Base-by-base conservation (phyloP, 2,888 invertebrate genomes). In the Troilus luridus region DNA sequence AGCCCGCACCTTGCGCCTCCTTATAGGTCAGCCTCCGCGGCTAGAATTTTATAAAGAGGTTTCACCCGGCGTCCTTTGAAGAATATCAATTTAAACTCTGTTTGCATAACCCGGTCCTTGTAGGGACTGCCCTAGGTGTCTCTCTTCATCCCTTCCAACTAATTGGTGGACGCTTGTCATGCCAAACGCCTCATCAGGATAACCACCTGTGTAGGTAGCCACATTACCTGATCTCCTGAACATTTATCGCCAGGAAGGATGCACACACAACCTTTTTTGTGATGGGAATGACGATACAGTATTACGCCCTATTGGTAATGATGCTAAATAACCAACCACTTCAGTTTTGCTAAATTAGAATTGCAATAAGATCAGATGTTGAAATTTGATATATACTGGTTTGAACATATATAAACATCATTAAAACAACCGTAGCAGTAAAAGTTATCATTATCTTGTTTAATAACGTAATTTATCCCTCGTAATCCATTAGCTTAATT, bases 131-230 rank as follows among this genome's bases (percentile, higher is more conserved):
- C 9, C 72, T 77, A 19, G 27, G 72, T 17, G 27, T 19, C 72
- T 0, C 85, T 56, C 56, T 56, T 58, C n/a, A 85, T 85, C 56
- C 56, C n/a, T 67, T 67, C 24, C 67, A 67, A 56, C 85, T 85
- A 85, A 85, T 85, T 85, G 85, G 85, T n/a, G 56, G 56, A 56
- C 56, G 85, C 85, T 85, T 85, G 85, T 56, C 85, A 85, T 85
- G 85, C 56, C 85, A n/a, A 85, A 58, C 10, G 56, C 56, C 56
- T 0, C n/a, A 85, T 85, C 85, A 56, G 85, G 56, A 85, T 58
- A 58, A 58, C n/a, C 85, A 85, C 56, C 85, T 41, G 27, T 77
- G 27, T 27, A 77, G 72, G 27, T 41, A 27, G 56, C 85, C 85
- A 56, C 85, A 58, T 85, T 85, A 85, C 56, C n/a, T 85, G 85